Conservation (phyloP, 92 coral and sea anemone species). For the Paragorgia papillata region DNA sequence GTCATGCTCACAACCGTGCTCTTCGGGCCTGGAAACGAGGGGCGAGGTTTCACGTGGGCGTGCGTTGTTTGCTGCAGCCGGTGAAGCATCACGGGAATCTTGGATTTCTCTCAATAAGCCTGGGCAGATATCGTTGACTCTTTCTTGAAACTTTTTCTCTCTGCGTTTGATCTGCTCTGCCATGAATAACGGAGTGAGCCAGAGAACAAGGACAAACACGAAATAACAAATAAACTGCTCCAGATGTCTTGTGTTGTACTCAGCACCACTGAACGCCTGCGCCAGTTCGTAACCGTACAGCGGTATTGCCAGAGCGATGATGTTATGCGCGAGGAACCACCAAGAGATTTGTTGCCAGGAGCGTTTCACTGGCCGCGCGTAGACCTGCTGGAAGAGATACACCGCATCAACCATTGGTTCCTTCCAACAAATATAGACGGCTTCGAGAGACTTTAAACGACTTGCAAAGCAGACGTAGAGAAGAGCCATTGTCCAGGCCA, state of each 20-base stretch:
- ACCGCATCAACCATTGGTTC: neutral
- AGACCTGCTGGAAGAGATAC: neutral
- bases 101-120: neutral
- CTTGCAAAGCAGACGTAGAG: neutral
- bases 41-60: neutral
- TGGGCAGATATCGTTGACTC: conserved; percentile 2
- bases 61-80: neutral
- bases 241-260: neutral
- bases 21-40: too few species aligned
- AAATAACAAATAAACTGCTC: neutral
- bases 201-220: neutral
- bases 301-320: conserved; percentile 5
- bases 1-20: too few species aligned
- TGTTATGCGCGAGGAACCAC: conserved; percentile 22
- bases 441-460: neutral
- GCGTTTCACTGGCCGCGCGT: conserved; percentile 9
- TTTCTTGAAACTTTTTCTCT: neutral
- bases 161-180: conserved; percentile 4
- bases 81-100: neutral
- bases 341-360: conserved; percentile 7
- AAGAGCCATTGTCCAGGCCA: conserved; percentile 18
- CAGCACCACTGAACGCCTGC: neutral
- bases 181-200: neutral
- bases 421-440: neutral
- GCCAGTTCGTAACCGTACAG: conserved; percentile 20